phyloP scores from a whole-genome alignment of 2,888 invertebrate genomes.

The Balanococcus diminutus region DNA sequence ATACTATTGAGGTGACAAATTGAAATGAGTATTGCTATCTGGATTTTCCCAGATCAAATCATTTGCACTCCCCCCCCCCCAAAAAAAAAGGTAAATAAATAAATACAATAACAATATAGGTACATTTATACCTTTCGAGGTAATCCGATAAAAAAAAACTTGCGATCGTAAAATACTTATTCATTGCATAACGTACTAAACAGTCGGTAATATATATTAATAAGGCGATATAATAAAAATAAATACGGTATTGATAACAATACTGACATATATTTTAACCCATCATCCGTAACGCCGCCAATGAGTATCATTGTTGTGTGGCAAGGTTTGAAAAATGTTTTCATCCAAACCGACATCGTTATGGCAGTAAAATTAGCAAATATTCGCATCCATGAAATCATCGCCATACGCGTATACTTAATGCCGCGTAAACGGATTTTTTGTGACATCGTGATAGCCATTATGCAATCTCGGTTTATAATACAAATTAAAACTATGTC shows the following conservation, averaged over 20 bases:
- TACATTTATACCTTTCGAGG: not conserved
- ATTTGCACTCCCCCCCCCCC: too few relatives aligned
- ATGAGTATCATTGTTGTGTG: not conserved
- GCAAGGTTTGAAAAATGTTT: not conserved
- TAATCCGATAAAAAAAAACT: not conserved
- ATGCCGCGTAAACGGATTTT: not conserved
- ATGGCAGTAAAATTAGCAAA: constrained; percentile 3
- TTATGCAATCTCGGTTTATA: not conserved
- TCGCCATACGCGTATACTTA: not conserved
- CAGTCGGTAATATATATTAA: not conserved
- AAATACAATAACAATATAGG: not conserved
- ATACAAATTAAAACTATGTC: not conserved
- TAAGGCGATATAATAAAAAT: not conserved
- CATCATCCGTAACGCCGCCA: not conserved
- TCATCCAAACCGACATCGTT: not conserved
- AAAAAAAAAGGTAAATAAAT: not conserved
- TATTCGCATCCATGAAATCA: not conserved
- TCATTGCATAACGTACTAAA: not conserved
- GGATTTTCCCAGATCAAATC: not conserved
- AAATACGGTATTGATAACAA: not conserved
- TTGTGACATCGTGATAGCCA: not conserved
- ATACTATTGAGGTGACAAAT: too few relatives aligned
- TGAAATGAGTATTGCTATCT: too few relatives aligned
- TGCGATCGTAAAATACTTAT: not conserved
- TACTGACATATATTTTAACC: not conserved